Evolutionary conservation across 2,797 vertebrate species (phyloP).

Genomic region (Eptatretus atami): DNA sequence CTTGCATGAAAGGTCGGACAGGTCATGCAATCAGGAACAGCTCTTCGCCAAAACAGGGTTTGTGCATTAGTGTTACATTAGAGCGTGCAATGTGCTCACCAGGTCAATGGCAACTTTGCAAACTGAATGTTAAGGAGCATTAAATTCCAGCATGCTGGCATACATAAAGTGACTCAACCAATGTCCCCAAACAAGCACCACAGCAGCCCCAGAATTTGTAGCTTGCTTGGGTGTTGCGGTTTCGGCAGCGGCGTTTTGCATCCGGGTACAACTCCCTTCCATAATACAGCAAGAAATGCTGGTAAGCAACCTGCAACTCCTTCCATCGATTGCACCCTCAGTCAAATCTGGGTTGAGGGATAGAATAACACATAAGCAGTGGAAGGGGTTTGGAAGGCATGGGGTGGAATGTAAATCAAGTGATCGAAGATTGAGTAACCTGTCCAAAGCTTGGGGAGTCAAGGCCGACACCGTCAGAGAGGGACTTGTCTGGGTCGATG

Average conservation of each 20-base stretch:
- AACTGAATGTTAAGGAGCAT: too few relatives aligned
- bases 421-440: constrained; percentile 17
- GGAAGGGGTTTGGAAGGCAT: neutral
- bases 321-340: constrained; percentile 84
- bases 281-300: constrained; percentile 90
- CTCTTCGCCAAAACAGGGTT: too few relatives aligned
- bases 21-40: too few relatives aligned
- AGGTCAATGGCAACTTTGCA: too few relatives aligned
- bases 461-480: constrained; percentile 83
- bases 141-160: too few relatives aligned
- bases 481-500: constrained; percentile 88
- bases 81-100: too few relatives aligned
- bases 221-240: constrained; percentile 53
- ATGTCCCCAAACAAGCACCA: too few relatives aligned
- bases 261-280: constrained; percentile 94
- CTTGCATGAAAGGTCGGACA: too few relatives aligned
- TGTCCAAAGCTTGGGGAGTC: constrained; percentile 84
- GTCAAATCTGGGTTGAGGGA: constrained; percentile 28
- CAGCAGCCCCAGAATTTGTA: constrained; percentile 20
- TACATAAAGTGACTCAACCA: too few relatives aligned
- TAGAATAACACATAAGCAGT: neutral
- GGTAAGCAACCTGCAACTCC: constrained; percentile 70
- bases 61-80: too few relatives aligned
- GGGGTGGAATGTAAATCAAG: neutral
- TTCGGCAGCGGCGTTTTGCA: constrained; percentile 77